phyloP scores from a whole-genome alignment of 53 echinoderm and acorn worm genomes.

The Crossaster papposus region DNA sequence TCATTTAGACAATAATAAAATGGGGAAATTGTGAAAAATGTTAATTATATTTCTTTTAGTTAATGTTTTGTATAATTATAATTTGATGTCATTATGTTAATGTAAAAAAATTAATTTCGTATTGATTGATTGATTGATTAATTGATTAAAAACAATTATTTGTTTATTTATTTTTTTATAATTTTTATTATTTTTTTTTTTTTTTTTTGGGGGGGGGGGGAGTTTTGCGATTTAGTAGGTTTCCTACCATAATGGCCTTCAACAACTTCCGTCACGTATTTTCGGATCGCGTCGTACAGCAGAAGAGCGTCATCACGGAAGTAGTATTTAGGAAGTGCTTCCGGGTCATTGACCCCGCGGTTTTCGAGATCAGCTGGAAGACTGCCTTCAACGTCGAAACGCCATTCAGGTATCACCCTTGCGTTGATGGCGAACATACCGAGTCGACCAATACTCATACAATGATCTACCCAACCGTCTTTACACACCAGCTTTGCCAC shows the following conservation, averaged over 20 bases:
- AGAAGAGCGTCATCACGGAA: conserved; percentile 85
- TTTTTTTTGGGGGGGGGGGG: too few relatives aligned
- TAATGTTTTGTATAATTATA: too few relatives aligned
- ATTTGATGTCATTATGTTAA: too few relatives aligned
- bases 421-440: conserved; percentile 87
- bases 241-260: conserved; percentile 77
- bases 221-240: background rate
- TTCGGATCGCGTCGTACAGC: conserved; percentile 72
- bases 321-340: conserved; percentile 85
- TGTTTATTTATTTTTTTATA: too few relatives aligned
- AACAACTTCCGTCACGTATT: conserved; percentile 82
- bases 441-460: conserved; percentile 78
- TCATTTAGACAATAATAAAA: too few relatives aligned
- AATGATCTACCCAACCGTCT: conserved; percentile 88
- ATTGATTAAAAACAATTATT: too few relatives aligned
- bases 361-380: conserved; percentile 75
- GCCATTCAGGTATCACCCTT: conserved; percentile 63
- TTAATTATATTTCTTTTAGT: too few relatives aligned
- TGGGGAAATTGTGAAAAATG: too few relatives aligned
- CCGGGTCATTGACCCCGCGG: conserved; percentile 85
- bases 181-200: too few relatives aligned
- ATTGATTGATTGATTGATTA: too few relatives aligned
- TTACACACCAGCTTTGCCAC: conserved; percentile 71
- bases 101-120: too few relatives aligned
- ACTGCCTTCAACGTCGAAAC: conserved; percentile 76